Percentiles rank a stretch among this genome's conserved stretches.
Conservation (phyloP, 2,888 invertebrate species). For the Drosophila helvetica region DNA sequence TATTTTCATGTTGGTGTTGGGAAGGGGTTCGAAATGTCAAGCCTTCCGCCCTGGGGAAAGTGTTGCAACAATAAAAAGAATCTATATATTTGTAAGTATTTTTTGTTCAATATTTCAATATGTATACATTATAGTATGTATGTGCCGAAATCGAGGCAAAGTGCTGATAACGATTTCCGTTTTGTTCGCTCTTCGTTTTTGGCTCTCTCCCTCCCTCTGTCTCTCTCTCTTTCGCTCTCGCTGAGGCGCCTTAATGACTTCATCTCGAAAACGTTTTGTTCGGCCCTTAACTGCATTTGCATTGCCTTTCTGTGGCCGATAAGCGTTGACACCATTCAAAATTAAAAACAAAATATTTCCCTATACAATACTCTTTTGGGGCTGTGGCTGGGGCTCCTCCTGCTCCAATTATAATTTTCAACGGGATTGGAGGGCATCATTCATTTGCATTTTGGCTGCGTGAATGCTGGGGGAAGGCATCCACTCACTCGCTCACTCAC, state of each 20-base stretch:
- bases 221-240: not conserved
- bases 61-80: slow-evolving; percentile 58
- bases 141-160: slow-evolving; percentile 68
- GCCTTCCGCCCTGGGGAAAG: slow-evolving; percentile 48
- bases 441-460: slow-evolving; percentile 66
- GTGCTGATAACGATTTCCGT: slow-evolving; percentile 79
- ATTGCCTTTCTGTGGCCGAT: slow-evolving; percentile 57
- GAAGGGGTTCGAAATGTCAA: slow-evolving; percentile 73
- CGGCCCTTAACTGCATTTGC: slow-evolving; percentile 69
- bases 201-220: slow-evolving; percentile 1
- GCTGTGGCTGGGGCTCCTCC: slow-evolving; percentile 21
- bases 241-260: slow-evolving; percentile 66
- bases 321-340: slow-evolving; percentile 79
- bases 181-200: slow-evolving; percentile 31
- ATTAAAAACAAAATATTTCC: slow-evolving; percentile 59
- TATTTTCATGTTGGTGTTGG: slow-evolving; percentile 33
- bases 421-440: slow-evolving; percentile 58
- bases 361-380: not conserved
- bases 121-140: slow-evolving; percentile 34
- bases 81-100: slow-evolving; percentile 5
- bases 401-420: slow-evolving; percentile 78
- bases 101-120: slow-evolving; percentile 41
- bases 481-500: slow-evolving; percentile 42
- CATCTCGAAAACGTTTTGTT: slow-evolving; percentile 73
- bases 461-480: not conserved